Evolutionary conservation across 2,797 vertebrate genomes (phyloP), one percentile per base, ranked within the genome.

Genomic region (Kryptopterus vitreolus): DNA sequence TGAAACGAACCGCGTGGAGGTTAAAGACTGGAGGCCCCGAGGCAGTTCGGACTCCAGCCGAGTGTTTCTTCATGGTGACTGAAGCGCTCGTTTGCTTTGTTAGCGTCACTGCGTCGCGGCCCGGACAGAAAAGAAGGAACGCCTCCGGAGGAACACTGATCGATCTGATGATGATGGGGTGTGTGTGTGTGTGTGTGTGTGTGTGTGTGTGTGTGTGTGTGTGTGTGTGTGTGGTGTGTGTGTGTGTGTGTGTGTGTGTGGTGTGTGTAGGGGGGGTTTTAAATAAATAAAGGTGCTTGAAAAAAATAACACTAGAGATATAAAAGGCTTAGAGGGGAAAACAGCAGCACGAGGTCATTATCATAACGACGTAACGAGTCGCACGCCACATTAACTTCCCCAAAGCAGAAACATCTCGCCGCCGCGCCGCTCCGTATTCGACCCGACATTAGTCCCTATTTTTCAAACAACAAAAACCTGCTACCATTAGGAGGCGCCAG

Each of bases 1-100:
- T 58, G 69, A 85, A 81, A 85, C 77, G 76, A 85, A 82, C 82
- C 82, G 18, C 72, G 78, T 81, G 71, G 66, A 82, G 80, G 80
- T 74, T 81, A 81, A 83, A 82, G 73, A 76, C 71, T 55, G 73
- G 43, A 62, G 70, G 79, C 58, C 79, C 43, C 31, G 73, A 76
- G 81, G 76, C 85, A 31, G 53, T 82, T 81, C 62, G 76, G 80
- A 65, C 65, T 66, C 68, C 75, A 81, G 81, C 61, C 59, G 53
- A 26, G 12, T 31, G 57, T 55, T 79, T 73, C 57, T 65, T 83
- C 78, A 57, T 57, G 66, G 70, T 79, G 72, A 76, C 80, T 48
- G 58, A 85, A 76, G n/a, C 4, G 35, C 24, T 52, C 31, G 57
- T 80, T 84, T 76, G 48, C 43, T 78, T 53, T 76, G 71, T 85